Evolutionary conservation across 2,888 invertebrate genomes (phyloP), one percentile per base, ranked within the genome.

Genomic region (Tenthredo livida): DNA sequence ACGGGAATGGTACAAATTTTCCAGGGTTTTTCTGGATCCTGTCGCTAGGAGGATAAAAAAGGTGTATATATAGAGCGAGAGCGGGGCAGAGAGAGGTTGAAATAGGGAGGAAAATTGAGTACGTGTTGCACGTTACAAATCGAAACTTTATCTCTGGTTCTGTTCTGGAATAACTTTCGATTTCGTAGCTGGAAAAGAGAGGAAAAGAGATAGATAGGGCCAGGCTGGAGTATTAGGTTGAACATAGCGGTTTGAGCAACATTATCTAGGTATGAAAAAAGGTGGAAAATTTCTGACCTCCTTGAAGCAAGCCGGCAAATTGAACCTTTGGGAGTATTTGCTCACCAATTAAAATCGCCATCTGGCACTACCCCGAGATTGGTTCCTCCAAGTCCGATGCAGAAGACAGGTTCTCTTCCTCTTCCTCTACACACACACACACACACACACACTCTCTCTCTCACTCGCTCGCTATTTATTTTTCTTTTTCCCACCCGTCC

Each of bases 41-140:
- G 61, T 61, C 61, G 61, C 61, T 29, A 61, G 84, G 86, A 85
- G 86, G 85, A 88, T 86, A 87, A 88, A 88, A 86, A 86, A 87
- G 33, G 29, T 15, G 33, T 25, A 75, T 25, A 33, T 10, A 29
- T 6, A 40, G 15, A 1, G 65, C 12, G 40, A 40, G 33, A n/a
- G 10, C 3, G 33, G 50, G 47, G 25, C 0, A 29, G 15, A 15
- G 15, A 6, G 33, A 47, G 25, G 12, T 17, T 29, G 29, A 12
- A 43, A 43, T 4, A 21, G 54, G 50, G 50, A 50, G 54, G 50
- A 77, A 77, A 80, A 80, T 80, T 80, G 80, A 58, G 80, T 80
- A 80, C 80, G 80, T 80, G 80, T 80, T 65, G 61, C 61, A 80
- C 61, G 80, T 80, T 80, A 80, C 80, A 80, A 80, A 80, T 80